phyloP scores from a whole-genome alignment of 2,888 invertebrate species.

The Dioctria rufipes region DNA sequence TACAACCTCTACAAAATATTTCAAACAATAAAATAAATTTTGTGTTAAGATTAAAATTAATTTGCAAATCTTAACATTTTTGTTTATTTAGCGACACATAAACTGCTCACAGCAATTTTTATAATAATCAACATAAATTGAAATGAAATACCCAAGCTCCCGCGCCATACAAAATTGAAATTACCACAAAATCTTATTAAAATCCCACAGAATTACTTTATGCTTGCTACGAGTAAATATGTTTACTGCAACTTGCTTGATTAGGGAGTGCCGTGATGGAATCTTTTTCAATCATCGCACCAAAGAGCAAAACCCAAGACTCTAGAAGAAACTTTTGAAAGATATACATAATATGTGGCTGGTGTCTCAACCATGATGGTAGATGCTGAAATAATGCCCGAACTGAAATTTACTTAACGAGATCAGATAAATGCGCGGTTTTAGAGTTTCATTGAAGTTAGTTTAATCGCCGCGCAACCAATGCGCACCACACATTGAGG shows the following conservation, averaged over 20 bases:
- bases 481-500: neutral
- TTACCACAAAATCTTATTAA: no score
- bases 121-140: no score
- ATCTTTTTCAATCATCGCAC: constrained; percentile 9
- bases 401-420: constrained; percentile 31
- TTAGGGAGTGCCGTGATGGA: constrained; percentile 32
- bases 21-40: no score
- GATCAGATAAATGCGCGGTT: constrained; percentile 29
- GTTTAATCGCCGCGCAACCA: constrained; percentile 4
- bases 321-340: neutral
- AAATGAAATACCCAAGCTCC: no score
- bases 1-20: no score
- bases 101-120: no score
- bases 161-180: no score
- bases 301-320: constrained; percentile 21
- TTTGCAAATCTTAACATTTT: no score
- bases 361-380: constrained; percentile 2
- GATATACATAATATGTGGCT: constrained; percentile 6
- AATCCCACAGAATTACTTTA: no score
- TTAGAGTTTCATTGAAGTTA: constrained; percentile 7
- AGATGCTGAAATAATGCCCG: constrained; percentile 21
- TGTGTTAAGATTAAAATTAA: no score
- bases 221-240: no score
- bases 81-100: no score
- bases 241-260: neutral